Percentiles rank a stretch among this genome's conserved stretches.
phyloP scores from a whole-genome alignment of 2,113 vertebrate species.

The Gasterosteus aculeatus region DNA sequence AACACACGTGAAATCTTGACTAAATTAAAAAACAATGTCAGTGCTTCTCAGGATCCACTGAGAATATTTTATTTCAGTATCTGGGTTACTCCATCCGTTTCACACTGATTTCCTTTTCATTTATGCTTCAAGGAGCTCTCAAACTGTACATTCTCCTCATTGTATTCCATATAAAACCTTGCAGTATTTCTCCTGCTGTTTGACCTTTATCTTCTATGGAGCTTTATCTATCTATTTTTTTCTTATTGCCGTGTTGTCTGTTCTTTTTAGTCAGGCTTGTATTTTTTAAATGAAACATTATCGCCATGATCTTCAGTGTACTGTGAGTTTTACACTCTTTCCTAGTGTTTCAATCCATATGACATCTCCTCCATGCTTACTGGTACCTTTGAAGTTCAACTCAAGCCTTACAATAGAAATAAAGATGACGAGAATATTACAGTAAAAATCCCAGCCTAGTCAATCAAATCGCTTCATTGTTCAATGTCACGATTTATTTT shows the following conservation, averaged over 20 bases:
- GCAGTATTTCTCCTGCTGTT: constrained; percentile 69
- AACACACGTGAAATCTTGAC: constrained; percentile 1
- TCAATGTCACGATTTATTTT: constrained; percentile 79
- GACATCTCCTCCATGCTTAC: constrained; percentile 75
- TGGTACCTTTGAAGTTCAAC: constrained; percentile 68
- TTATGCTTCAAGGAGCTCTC: constrained; percentile 69
- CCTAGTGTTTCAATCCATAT: constrained; percentile 75
- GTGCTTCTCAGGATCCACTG: constrained; percentile 34
- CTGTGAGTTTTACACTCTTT: constrained; percentile 73
- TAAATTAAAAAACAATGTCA: constrained; percentile 2
- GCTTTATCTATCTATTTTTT: constrained; percentile 45
- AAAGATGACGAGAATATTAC: constrained; percentile 78
- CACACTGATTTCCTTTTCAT: constrained; percentile 63
- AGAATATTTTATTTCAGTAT: constrained; percentile 47
- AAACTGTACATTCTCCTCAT: constrained; percentile 65
- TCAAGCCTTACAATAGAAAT: constrained; percentile 74
- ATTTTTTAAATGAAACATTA: constrained; percentile 83
- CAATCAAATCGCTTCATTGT: constrained; percentile 78
- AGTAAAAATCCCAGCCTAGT: constrained; percentile 73
- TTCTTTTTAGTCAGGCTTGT: constrained; percentile 86
- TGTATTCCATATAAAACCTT: constrained; percentile 64
- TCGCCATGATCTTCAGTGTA: constrained; percentile 73
- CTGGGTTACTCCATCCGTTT: constrained; percentile 64
- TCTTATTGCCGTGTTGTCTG: constrained; percentile 60
- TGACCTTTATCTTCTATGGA: constrained; percentile 70